Conservation (phyloP, 2,113 vertebrate genomes). For the Rhodinocichla rosea region DNA sequence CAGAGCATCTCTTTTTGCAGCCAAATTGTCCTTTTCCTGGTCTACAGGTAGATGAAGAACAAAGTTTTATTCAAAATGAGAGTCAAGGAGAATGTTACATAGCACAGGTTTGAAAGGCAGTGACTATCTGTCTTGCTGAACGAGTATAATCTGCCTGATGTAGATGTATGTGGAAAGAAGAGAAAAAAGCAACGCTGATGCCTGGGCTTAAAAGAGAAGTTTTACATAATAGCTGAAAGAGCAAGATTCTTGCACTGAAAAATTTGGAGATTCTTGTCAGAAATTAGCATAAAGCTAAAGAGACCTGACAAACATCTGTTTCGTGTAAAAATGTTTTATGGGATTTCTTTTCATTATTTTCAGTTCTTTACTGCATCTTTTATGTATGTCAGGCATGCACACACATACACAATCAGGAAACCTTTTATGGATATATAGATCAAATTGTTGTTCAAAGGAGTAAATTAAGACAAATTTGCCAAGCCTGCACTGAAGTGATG, state of each 20-base stretch:
- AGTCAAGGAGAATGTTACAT: neutral
- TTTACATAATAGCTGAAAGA: neutral
- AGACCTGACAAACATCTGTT: neutral
- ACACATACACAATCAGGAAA: neutral
- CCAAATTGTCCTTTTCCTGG: neutral
- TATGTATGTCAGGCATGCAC: neutral
- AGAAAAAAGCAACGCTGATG: neutral
- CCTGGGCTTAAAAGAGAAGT: neutral
- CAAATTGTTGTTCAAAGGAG: neutral
- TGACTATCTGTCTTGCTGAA: neutral
- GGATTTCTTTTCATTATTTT: neutral
- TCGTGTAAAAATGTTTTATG: neutral
- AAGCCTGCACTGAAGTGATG: neutral
- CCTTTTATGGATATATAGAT: neutral
- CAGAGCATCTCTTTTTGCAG: neutral
- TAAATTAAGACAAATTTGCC: neutral
- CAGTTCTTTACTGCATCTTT: neutral
- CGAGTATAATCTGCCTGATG: neutral
- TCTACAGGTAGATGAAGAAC: neutral
- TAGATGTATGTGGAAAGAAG: neutral
- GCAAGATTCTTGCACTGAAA: neutral
- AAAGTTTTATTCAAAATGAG: slow-evolving; percentile 7
- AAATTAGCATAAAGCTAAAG: neutral
- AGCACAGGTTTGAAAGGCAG: slow-evolving; percentile 10
- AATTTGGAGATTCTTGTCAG: neutral